Base-by-base conservation (phyloP, 2,113 vertebrate genomes). In the Paralichthys olivaceus region DNA sequence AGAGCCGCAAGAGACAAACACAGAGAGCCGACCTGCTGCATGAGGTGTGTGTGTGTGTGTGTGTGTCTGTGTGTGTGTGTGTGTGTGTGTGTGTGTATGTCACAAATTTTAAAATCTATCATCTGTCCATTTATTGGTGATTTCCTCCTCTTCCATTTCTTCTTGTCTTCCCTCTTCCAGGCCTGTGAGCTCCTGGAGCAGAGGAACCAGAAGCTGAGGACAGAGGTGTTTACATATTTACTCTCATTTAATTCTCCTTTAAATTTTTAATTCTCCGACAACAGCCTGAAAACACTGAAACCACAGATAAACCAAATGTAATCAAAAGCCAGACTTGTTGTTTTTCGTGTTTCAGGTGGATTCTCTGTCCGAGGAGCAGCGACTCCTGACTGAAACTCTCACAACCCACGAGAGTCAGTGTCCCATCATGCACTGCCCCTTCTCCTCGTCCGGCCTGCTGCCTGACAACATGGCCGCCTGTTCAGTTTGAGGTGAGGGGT, bases 11-110 rank as follows among this genome's bases (percentile, higher is more conserved):
- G 90, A 97, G 96, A 85, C 97, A 98, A 90, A 98, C 95, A 0
- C 95, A 97, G 90, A 96, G 96, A 92, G 96, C 96, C 7, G 97
- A 99, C 84, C 92, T 95, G 76, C 95, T 98, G 68, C 97, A 99
- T 0, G 90, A 98, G 96, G 97, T 98, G 87, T 88, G 89, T 84
- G 29, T 32, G 4, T 53, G 49, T 37, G 53, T 53, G 25, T 47
- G 25, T 28, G 43, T 34, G 77, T 29, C 43, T 28, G 68, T 53
- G 23, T 45, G 34, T 49, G 7, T 53, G 20, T 53, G 7, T 20
- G 20, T 53, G 51, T 53, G 8, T 53, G n/a, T 53, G 2, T 20
- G 56, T 58, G 23, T 56, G 20, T 56, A n/a, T n/a, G n/a, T n/a
- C n/a, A n/a, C n/a, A n/a, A n/a, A n/a, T 51, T 51, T 20, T 17